phyloP scores from a whole-genome alignment of 2,888 invertebrate genomes.

The Caenorhabditis imperialis region DNA sequence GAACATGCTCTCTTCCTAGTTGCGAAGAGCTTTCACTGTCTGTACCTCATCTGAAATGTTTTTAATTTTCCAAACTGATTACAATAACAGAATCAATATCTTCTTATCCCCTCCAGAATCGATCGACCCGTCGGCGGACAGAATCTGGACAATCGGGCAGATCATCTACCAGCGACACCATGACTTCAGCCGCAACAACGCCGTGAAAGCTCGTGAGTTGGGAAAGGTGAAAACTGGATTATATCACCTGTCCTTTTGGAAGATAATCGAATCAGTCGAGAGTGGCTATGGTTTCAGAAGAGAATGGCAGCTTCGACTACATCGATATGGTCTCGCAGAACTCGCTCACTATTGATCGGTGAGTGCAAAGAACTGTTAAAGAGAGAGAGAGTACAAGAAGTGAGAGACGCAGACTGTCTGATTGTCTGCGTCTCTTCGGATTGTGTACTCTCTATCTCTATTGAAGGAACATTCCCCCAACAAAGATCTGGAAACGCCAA shows the following conservation, averaged over 20 bases:
- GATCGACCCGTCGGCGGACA: slow-evolving; percentile 44
- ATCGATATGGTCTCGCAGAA: slow-evolving; percentile 51
- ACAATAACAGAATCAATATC: too few relatives aligned
- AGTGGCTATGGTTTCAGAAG: slow-evolving; percentile 38
- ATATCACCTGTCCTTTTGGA: slow-evolving; percentile 33
- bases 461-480: too few relatives aligned
- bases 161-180: slow-evolving; percentile 47
- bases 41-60: too few relatives aligned
- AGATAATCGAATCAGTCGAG: slow-evolving; percentile 8
- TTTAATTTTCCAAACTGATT: too few relatives aligned
- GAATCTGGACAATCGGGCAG: slow-evolving; percentile 51
- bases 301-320: slow-evolving; percentile 47
- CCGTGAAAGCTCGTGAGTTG: slow-evolving; percentile 39
- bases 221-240: not conserved
- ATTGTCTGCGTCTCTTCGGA: too few relatives aligned
- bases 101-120: too few relatives aligned
- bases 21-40: too few relatives aligned
- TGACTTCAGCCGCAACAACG: slow-evolving; percentile 17
- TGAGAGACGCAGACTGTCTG: too few relatives aligned
- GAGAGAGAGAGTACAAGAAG: not conserved
- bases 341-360: slow-evolving; percentile 33
- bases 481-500: too few relatives aligned
- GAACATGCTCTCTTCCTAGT: too few relatives aligned
- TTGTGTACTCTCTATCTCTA: too few relatives aligned
- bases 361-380: not conserved